phyloP scores from a whole-genome alignment of 2,797 vertebrate genomes.

The Gymnoscopelus braueri region DNA sequence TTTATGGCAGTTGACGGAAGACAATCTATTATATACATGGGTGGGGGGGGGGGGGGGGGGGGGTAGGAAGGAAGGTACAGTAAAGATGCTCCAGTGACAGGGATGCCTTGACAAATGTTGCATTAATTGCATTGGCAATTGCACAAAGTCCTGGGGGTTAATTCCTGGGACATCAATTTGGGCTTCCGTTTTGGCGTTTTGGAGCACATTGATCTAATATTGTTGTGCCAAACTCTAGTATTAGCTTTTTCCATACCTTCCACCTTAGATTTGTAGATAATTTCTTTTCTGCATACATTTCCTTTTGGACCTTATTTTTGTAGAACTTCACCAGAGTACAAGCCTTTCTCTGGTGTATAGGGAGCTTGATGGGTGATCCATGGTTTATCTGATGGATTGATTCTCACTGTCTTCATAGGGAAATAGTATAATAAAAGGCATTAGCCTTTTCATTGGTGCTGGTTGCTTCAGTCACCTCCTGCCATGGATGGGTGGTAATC shows the following conservation, averaged over 20 bases:
- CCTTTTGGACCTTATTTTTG: no score
- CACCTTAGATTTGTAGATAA: not conserved
- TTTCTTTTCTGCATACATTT: slow-evolving; percentile 6
- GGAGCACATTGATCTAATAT: slow-evolving; percentile 13
- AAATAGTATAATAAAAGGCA: not conserved
- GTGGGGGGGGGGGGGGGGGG: slow-evolving; percentile 1
- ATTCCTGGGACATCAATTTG: slow-evolving; percentile 8
- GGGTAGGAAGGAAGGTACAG: slow-evolving; percentile 3
- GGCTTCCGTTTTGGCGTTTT: not conserved
- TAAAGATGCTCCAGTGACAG: not conserved
- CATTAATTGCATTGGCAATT: slow-evolving; percentile 5
- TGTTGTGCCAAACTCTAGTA: slow-evolving; percentile 14
- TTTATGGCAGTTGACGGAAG: slow-evolving; percentile 15
- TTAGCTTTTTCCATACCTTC: slow-evolving; percentile 9
- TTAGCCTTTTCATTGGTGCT: not conserved
- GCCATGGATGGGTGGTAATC: no score
- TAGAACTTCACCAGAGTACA: no score
- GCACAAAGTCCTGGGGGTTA: not conserved
- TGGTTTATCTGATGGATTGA: slow-evolving; percentile 22
- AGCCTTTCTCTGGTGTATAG: slow-evolving; percentile 16
- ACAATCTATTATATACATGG: slow-evolving; percentile 16
- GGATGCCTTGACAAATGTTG: slow-evolving; percentile 11
- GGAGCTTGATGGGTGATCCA: slow-evolving; percentile 13
- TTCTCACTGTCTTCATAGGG: slow-evolving; percentile 13
- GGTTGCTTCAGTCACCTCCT: no score